Conservation (phyloP, 2,797 vertebrate species). For the Perodicticus potto region DNA sequence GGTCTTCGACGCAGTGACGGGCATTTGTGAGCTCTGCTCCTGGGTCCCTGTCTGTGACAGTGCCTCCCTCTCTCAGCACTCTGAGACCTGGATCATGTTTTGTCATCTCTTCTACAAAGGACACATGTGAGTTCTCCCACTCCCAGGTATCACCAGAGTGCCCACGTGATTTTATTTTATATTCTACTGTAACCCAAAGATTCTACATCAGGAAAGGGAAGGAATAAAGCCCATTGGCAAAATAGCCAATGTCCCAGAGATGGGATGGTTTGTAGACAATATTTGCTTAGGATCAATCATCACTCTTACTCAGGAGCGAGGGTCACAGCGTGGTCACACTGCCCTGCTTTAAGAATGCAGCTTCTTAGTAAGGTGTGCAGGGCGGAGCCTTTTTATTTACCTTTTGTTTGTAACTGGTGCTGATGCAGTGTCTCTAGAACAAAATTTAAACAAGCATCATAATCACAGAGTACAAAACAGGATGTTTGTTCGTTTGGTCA, state of each 20-base stretch:
- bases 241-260: background rate
- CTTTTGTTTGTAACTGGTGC: background rate
- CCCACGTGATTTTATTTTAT: background rate
- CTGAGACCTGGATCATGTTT: background rate
- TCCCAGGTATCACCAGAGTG: background rate
- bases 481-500: background rate
- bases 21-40: background rate
- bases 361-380: background rate
- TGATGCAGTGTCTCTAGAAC: background rate
- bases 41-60: background rate
- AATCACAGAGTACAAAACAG: conserved; percentile 20
- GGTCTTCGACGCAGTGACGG: conserved; percentile 34
- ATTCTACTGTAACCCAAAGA: background rate
- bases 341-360: conserved; percentile 44
- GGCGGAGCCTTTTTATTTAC: rapidly evolving
- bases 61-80: background rate
- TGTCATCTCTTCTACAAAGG: background rate
- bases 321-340: conserved; percentile 58
- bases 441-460: background rate
- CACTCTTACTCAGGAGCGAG: conserved; percentile 25
- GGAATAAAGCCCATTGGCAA: rapidly evolving
- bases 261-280: conserved; percentile 16
- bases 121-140: background rate
- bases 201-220: background rate
- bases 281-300: conserved; percentile 29